Evolutionary conservation across 2,797 vertebrate species (phyloP), one percentile per base, ranked within the genome.

Genomic region (Adrianichthys oophorus): DNA sequence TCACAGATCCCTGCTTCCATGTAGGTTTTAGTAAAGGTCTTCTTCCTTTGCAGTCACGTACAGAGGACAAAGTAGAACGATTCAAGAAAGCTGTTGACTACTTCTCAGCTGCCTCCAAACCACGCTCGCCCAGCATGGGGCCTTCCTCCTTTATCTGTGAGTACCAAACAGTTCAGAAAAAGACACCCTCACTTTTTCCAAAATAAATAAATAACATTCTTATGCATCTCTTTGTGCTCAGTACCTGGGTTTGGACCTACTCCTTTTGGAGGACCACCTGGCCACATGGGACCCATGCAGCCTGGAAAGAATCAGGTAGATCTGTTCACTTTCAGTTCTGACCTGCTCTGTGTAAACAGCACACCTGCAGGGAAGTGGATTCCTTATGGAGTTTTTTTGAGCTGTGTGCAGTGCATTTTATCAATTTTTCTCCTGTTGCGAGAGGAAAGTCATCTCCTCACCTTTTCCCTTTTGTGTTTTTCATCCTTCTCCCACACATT

Each of bases 1-100:
- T 7, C 0, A 12, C 16, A 45, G 7, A 4, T 17, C 6, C n/a
- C 43, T 17, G 15, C n/a, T 8, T 8, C n/a, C 17, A 18, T 10
- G 17, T 5, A 4, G 18, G 2, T 18, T 8, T 18, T 1, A 45
- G 17, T 45, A 10, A 18, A 4, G 23, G 49, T 51, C 23, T 66
- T 52, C 44, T 59, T 56, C 4, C 57, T 73, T 60, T 69, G 6
- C 77, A 97, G 95, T 97, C 95, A 72, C 94, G 93, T 62, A 96
- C 92, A 80, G 95, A 96, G 91, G 95, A 97, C 87, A 97, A 97
- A 82, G 93, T 96, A 59, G 92, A 94, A 59, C 90, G 95, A 57
- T 97, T 96, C 89, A 97, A 96, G 85, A 96, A 95, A 87, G 95
- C 95, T 65, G 95, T 96, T 86, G 94, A 96, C 63, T 97, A 96